phyloP scores from a whole-genome alignment of 2,113 vertebrate genomes.

The Periophthalmus modestus region DNA sequence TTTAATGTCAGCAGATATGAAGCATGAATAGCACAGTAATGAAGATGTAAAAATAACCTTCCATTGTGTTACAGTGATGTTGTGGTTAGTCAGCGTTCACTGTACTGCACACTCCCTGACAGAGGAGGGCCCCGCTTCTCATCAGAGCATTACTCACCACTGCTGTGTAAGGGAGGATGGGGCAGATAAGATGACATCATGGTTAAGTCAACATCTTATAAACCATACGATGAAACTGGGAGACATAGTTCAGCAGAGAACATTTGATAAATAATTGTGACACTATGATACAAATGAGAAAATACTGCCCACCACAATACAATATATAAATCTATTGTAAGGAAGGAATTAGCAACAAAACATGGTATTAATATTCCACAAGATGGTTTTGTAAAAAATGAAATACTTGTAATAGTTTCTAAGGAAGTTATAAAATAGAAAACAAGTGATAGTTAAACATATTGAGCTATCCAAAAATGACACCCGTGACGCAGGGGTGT shows the following conservation, averaged over 20 bases:
- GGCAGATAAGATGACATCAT: conserved; percentile 40
- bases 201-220: conserved; percentile 30
- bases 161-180: conserved; percentile 26
- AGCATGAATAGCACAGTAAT: conserved; percentile 30
- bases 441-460: no score
- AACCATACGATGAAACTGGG: not conserved
- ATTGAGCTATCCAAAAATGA: no score
- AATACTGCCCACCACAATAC: not conserved
- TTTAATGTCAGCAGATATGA: conserved; percentile 46
- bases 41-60: conserved; percentile 44
- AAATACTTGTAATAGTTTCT: no score
- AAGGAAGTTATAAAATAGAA: no score
- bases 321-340: not conserved
- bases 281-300: not conserved
- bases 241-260: not conserved
- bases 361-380: no score
- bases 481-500: no score
- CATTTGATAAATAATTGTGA: not conserved
- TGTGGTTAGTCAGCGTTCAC: conserved; percentile 32
- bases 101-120: conserved; percentile 16
- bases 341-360: not conserved
- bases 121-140: conserved; percentile 17
- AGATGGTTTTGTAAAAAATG: no score
- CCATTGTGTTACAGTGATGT: conserved; percentile 6
- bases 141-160: conserved; percentile 49